These are phyloP conservation scores for Cacatua alba DNA, from an alignment of 2,113 vertebrate species.

Conservation along the genomic window DNA sequence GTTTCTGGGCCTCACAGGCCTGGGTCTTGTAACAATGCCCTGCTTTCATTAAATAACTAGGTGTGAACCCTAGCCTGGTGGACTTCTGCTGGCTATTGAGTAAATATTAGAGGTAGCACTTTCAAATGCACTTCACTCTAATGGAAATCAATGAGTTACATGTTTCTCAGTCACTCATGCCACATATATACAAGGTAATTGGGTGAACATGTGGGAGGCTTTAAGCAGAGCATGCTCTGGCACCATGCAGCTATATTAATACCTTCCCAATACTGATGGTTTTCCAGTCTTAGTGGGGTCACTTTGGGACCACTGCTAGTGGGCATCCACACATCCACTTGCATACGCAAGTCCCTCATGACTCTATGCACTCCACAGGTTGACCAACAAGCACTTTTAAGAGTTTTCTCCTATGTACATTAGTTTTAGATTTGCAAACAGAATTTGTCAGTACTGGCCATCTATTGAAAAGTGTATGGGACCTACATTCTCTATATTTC, in stretches of 20 bases:
- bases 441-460: background rate
- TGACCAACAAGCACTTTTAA: background rate
- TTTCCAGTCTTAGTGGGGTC: background rate
- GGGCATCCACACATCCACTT: background rate
- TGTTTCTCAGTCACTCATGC: background rate
- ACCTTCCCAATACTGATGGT: background rate
- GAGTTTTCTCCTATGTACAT: background rate
- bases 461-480: background rate
- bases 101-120: background rate
- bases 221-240: background rate
- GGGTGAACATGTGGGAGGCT: background rate
- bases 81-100: background rate
- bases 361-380: background rate
- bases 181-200: background rate
- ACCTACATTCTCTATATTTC: background rate
- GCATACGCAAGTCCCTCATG: background rate
- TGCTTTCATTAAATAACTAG: background rate
- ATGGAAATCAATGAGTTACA: background rate
- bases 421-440: background rate
- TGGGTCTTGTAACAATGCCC: background rate
- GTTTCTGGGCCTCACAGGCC: rapidly evolving
- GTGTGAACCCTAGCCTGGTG: rapidly evolving
- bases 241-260: background rate
- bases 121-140: background rate
- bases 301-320: background rate